Base-by-base conservation (phyloP, 1,140 invertebrate species). In the Proctacanthus coquilletti region DNA sequence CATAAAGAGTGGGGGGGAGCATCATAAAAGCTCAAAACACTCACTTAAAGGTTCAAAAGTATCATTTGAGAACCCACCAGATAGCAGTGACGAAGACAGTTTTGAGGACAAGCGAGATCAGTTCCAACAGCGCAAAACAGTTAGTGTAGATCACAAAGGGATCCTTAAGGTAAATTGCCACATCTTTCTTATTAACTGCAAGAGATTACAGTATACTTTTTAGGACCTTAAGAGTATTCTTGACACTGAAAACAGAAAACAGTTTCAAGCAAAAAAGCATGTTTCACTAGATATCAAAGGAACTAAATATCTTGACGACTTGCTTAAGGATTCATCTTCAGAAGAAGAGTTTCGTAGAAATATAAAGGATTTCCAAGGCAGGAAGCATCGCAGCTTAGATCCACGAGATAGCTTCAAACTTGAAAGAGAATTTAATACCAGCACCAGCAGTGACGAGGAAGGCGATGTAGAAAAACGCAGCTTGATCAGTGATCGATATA, bases 321-420 rank as follows among this genome's bases (percentile, higher is more conserved):
- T 60, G 18, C 46, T 60, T 3, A 60, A 56, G 19, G 56, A 53
- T 3, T 57, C 53, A 1, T 60, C 57, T 0, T 56, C 53, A 3
- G 57, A 60, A 34, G 56, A 60, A 42, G 56, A 60, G 15, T 60
- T 60, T 34, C 48, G 47, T 23, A 55, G 52, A 40, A 55, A 49
- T 6, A 50, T 56, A 2, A 51, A 52, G 29, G 53, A 60, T 23
- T 60, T 60, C 14, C 57, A 60, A 32, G 52, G 52, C 1, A 50
- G 57, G 23, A 60, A 60, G 39, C 57, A 60, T 39, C 56, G 59
- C 45, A 60, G 56, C 36, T 48, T 60, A 21, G 57, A 60, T 46
- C 48, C 56, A 2, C 43, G 57, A 5, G 54, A 58, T 4, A 56
- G 49, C 10, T 60, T 60, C 18, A 60, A 58, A 44, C 45, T 60